Conservation (phyloP, 2,888 invertebrate species). For the Smittia aterrima region DNA sequence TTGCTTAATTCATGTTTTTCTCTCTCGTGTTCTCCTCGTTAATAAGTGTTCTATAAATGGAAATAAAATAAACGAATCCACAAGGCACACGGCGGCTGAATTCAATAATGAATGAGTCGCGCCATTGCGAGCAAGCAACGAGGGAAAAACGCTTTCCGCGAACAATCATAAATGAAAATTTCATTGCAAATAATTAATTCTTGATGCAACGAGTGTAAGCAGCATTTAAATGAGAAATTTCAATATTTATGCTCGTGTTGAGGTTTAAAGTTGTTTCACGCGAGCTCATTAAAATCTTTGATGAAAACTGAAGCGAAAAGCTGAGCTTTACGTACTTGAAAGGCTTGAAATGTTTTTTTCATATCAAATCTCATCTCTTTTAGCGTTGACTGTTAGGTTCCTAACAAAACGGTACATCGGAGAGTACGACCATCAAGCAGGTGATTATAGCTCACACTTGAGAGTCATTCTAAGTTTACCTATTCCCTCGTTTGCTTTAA, state of each 20-base stretch:
- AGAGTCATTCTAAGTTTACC: background rate
- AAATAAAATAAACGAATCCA: too few relatives aligned
- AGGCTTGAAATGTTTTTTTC: background rate
- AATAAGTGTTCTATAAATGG: too few relatives aligned
- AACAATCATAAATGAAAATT: constrained; percentile 4
- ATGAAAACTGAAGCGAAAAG: background rate
- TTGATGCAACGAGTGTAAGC: constrained; percentile 6
- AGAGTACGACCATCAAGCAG: constrained; percentile 79
- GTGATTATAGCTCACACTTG: background rate
- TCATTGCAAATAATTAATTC: background rate
- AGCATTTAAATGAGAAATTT: constrained; percentile 1
- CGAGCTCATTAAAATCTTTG: background rate
- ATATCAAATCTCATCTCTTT: background rate
- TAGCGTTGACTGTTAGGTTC: constrained; percentile 83
- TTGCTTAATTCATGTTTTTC: too few relatives aligned
- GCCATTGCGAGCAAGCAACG: background rate
- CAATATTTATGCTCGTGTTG: background rate
- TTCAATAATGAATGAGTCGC: background rate
- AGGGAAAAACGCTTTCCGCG: background rate
- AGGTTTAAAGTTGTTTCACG: background rate
- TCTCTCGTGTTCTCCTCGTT: too few relatives aligned
- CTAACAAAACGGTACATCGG: constrained; percentile 91
- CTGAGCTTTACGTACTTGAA: background rate
- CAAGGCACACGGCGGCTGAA: background rate
- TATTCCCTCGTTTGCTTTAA: background rate